Percentiles rank a stretch among this genome's conserved stretches.
Evolutionary conservation across 2,113 vertebrate species (phyloP).

Genomic region (Onychostoma macrolepis): DNA sequence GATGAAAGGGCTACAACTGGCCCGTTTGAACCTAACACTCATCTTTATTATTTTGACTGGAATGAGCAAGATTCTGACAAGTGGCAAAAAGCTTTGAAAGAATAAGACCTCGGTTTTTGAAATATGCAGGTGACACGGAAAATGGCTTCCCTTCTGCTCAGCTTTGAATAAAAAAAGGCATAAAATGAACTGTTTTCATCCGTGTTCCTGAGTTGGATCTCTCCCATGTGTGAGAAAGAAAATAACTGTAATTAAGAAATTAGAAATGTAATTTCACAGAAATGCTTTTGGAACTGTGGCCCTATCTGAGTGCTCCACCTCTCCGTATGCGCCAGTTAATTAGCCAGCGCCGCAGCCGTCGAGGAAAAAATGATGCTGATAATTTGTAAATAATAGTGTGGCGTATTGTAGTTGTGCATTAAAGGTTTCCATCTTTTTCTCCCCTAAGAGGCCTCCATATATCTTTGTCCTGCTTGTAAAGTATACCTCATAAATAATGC

Average conservation of each 20-base stretch:
- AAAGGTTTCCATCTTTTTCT: conserved; percentile 25
- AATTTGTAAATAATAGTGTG: conserved; percentile 57
- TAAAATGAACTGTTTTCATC: conserved; percentile 21
- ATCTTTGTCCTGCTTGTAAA: conserved; percentile 50
- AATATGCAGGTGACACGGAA: conserved; percentile 17
- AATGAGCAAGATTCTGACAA: not conserved
- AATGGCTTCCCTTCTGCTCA: not conserved
- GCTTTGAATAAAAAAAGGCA: conserved; percentile 8
- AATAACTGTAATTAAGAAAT: conserved; percentile 63
- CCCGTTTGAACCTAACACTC: not conserved
- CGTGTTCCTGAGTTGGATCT: conserved; percentile 39
- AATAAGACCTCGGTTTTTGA: not conserved
- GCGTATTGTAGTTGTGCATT: conserved; percentile 46
- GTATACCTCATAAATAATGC: conserved; percentile 57
- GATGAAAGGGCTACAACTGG: not conserved
- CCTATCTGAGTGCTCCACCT: conserved; percentile 53
- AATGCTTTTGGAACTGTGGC: conserved; percentile 54
- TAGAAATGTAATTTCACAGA: conserved; percentile 62
- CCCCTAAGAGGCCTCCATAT: conserved; percentile 20
- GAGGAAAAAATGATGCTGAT: conserved; percentile 49
- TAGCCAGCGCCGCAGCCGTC: conserved; percentile 49
- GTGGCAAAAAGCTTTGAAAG: conserved; percentile 3
- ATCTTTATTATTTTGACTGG: not conserved
- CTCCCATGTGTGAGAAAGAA: conserved; percentile 48
- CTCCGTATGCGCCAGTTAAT: conserved; percentile 56